Percentiles rank a stretch among this genome's conserved stretches.
Conservation (phyloP, 2,888 invertebrate genomes). For the Eudasyphora cyanicolor region DNA sequence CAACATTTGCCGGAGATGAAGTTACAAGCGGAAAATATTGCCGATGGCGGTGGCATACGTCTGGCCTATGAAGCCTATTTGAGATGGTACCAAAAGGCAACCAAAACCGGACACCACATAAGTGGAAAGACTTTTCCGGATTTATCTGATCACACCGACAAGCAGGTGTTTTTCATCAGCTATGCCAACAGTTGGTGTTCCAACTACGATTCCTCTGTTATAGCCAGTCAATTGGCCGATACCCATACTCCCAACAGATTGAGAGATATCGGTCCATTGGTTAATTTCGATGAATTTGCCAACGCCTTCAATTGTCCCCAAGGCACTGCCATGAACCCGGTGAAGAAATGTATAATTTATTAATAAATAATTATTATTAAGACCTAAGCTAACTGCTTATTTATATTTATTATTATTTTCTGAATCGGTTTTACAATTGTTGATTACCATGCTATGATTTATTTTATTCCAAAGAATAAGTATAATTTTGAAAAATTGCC, state of each 20-base stretch:
- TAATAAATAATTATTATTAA: no score
- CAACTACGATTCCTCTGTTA: not conserved
- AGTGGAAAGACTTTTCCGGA: constrained; percentile 22
- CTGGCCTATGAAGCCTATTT: constrained; percentile 63
- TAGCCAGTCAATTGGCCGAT: not conserved
- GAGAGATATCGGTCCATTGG: not conserved
- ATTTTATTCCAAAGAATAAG: no score
- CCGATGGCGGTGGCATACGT: constrained; percentile 59
- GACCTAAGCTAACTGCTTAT: no score
- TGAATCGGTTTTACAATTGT: no score
- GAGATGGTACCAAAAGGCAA: constrained; percentile 37
- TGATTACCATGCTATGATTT: no score
- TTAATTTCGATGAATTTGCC: constrained; percentile 51
- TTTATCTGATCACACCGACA: constrained; percentile 60
- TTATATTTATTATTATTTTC: no score
- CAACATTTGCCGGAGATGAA: not conserved
- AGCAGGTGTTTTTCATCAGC: constrained; percentile 64
- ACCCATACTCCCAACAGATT: not conserved
- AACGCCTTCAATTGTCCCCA: constrained; percentile 60
- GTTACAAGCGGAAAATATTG: constrained; percentile 40
- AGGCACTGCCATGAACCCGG: constrained; percentile 62
- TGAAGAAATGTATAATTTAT: constrained; percentile 54
- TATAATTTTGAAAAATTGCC: no score
- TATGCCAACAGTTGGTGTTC: constrained; percentile 40
- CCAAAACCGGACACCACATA: not conserved